Conservation (phyloP, 2,888 invertebrate species). For the Macrophya alboannulata region DNA sequence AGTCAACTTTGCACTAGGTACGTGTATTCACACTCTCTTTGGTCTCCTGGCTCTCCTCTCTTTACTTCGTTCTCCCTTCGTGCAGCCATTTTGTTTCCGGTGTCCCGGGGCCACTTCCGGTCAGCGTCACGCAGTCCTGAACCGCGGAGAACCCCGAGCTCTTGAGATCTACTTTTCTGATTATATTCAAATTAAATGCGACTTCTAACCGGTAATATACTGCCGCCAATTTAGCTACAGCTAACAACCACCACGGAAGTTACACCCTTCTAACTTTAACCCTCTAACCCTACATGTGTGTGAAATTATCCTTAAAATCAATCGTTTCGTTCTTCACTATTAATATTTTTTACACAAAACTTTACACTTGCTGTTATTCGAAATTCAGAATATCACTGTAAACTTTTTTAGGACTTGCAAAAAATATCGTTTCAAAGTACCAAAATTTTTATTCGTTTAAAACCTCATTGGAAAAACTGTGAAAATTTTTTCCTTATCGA, state of each 20-base stretch:
- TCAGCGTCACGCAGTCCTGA: constrained; percentile 78
- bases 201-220: constrained; percentile 79
- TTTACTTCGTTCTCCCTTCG: constrained; percentile 56
- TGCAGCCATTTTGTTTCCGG: constrained; percentile 79
- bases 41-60: constrained; percentile 47
- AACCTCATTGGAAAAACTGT: neutral
- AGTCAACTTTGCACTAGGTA: constrained; percentile 66
- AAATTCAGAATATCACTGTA: too few species aligned
- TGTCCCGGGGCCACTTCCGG: constrained; percentile 79
- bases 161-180: constrained; percentile 78
- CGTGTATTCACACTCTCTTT: constrained; percentile 56
- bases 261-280: constrained; percentile 71
- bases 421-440: neutral
- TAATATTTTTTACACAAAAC: neutral
- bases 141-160: constrained; percentile 71
- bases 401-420: too few species aligned
- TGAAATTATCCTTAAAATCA: constrained; percentile 44
- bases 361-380: neutral
- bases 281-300: constrained; percentile 45
- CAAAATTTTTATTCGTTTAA: neutral
- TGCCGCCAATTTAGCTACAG: constrained; percentile 79
- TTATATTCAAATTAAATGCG: constrained; percentile 80
- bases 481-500: neutral
- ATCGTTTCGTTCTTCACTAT: neutral
- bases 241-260: constrained; percentile 66